phyloP scores from a whole-genome alignment of 2,797 vertebrate genomes.

The Novumbra hubbsi region DNA sequence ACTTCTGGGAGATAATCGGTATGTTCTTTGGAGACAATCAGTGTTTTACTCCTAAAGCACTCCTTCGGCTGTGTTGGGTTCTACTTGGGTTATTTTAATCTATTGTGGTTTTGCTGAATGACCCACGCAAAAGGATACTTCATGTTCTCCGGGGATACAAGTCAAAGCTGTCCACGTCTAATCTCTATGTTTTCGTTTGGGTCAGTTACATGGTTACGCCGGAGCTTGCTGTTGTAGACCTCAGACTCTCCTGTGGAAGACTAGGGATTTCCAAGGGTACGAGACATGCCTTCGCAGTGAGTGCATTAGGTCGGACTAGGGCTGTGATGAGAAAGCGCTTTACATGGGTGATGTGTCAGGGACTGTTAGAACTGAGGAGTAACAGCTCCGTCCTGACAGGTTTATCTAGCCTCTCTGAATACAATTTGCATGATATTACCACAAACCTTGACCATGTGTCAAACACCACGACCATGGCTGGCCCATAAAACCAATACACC shows the following conservation, averaged over 20 bases:
- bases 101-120: not conserved
- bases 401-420: constrained; percentile 42
- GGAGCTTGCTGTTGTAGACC: not conserved
- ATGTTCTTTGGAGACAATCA: not conserved
- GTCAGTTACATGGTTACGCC: not conserved
- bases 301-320: constrained; percentile 4
- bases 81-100: not conserved
- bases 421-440: constrained; percentile 61
- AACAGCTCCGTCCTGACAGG: constrained; percentile 45
- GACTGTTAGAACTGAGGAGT: constrained; percentile 50
- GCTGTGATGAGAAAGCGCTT: constrained; percentile 44
- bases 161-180: not conserved
- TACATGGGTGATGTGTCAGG: constrained; percentile 45
- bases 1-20: not conserved
- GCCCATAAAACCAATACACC: constrained; percentile 41
- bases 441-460: constrained; percentile 34
- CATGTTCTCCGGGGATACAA: not conserved
- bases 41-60: not conserved
- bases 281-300: not conserved
- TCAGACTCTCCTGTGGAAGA: not conserved
- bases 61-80: not conserved
- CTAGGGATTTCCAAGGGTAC: not conserved
- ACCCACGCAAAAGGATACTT: not conserved
- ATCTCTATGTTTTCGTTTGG: not conserved
- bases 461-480: constrained; percentile 25